These are phyloP conservation scores for Cassiopea andromeda DNA, from an alignment of 30 jellyfish, hydroid and myxozoan genomes.

Conservation along the genomic window DNA sequence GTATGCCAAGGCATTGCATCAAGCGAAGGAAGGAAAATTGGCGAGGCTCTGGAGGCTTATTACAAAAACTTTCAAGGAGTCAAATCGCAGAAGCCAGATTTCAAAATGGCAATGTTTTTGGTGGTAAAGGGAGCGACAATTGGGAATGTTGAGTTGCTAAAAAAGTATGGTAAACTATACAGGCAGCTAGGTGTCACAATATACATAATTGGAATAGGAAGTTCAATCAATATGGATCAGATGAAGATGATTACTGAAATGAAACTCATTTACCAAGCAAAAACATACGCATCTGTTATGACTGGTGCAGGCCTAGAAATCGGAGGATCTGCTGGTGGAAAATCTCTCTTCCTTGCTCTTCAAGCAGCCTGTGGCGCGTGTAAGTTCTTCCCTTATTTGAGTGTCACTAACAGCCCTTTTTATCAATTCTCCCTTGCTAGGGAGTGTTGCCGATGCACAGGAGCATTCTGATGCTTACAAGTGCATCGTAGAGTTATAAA, in stretches of 20 bases:
- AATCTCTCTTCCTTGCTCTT: conserved; percentile 69
- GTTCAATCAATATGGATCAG: conserved; percentile 56
- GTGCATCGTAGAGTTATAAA: too few relatives aligned
- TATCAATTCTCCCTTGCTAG: too few relatives aligned
- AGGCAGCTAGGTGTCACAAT: conserved; percentile 78
- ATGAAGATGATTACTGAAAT: conserved; percentile 71
- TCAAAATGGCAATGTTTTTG: conserved; percentile 78
- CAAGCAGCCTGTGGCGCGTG: conserved; percentile 79
- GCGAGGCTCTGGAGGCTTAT: conserved; percentile 89
- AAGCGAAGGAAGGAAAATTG: conserved; percentile 80
- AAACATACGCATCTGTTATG: conserved; percentile 80
- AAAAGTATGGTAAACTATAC: conserved; percentile 77
- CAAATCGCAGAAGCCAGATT: conserved; percentile 62
- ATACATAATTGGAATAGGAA: conserved; percentile 80
- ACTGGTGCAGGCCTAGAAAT: conserved; percentile 87
- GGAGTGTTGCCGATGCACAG: too few relatives aligned
- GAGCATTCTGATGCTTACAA: too few relatives aligned
- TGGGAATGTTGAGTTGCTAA: conserved; percentile 75
- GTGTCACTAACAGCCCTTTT: too few relatives aligned
- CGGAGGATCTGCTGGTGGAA: conserved; percentile 80
- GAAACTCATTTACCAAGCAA: conserved; percentile 72
- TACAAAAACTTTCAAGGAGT: conserved; percentile 78
- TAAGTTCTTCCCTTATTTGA: conserved; percentile 16
- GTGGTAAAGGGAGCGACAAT: conserved; percentile 79
- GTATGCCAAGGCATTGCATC: conserved; percentile 62